phyloP scores from a whole-genome alignment of 2,888 invertebrate genomes.

The Pinctada fucata region DNA sequence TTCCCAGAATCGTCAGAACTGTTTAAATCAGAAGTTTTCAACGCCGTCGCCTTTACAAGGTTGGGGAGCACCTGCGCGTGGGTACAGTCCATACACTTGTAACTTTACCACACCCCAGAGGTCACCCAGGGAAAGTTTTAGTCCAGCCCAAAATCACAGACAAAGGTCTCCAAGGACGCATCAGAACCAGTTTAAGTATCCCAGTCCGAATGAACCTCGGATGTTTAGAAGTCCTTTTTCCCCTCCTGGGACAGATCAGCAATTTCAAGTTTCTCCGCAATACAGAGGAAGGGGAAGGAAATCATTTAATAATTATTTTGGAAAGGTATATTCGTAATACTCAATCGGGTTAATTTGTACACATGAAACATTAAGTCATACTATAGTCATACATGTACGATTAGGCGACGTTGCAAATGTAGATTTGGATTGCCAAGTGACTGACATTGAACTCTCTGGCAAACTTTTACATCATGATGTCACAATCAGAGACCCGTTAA shows the following conservation, averaged over 20 bases:
- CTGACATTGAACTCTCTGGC: too few species aligned
- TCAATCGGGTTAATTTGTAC: too few species aligned
- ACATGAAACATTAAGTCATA: too few species aligned
- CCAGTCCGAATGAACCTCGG: constrained; percentile 26
- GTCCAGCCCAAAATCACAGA: neutral
- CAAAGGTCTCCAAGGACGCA: neutral
- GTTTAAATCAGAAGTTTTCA: neutral
- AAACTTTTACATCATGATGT: too few species aligned
- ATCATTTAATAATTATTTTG: neutral
- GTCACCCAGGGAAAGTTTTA: neutral
- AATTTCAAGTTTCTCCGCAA: neutral
- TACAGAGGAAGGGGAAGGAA: neutral
- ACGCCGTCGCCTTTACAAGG: neutral
- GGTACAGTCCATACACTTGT: neutral
- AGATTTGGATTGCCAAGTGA: too few species aligned
- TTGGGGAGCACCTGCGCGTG: neutral
- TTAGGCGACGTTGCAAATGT: too few species aligned
- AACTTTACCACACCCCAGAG: neutral
- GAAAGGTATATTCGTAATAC: too few species aligned
- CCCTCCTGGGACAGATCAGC: constrained; percentile 26
- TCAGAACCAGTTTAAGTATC: constrained; percentile 8
- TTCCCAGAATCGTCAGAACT: neutral
- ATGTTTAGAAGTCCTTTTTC: constrained; percentile 50
- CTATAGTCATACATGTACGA: too few species aligned
- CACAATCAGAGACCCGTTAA: too few species aligned